Conservation (phyloP, 2,797 vertebrate genomes). For the Eulemur coronatus region DNA sequence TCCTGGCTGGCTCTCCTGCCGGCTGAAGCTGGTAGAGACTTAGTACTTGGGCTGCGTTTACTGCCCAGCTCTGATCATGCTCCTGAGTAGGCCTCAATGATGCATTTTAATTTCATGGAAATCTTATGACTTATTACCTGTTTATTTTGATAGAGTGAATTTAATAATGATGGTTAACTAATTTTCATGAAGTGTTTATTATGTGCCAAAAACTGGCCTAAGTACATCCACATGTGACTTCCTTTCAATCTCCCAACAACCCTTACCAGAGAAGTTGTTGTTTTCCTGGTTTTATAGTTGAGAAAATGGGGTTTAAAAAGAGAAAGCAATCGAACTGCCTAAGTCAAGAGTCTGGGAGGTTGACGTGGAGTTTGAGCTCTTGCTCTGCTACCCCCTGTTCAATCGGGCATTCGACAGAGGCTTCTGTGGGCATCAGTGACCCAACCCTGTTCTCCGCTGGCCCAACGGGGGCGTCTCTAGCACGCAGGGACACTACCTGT, state of each 20-base stretch:
- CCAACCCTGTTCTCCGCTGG: background rate
- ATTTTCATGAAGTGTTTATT: background rate
- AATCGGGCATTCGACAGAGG: background rate
- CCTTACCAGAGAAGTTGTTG: background rate
- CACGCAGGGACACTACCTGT: background rate
- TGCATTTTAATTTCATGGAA: background rate
- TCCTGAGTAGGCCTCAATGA: background rate
- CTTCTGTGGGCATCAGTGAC: background rate
- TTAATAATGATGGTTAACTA: background rate
- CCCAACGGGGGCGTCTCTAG: background rate
- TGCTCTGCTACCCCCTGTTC: background rate
- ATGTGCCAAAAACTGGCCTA: background rate
- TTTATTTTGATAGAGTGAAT: background rate
- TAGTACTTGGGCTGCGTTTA: background rate
- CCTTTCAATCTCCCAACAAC: conserved; percentile 58
- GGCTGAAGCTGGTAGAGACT: too few relatives aligned
- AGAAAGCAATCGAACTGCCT: background rate
- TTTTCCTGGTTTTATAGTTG: conserved; percentile 72
- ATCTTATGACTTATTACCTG: background rate
- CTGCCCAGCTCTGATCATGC: background rate
- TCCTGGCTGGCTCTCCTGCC: background rate
- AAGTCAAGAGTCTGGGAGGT: background rate
- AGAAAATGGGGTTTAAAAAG: conserved; percentile 63
- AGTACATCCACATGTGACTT: conserved; percentile 61
- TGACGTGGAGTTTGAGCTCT: background rate